Evolutionary conservation across 2,113 vertebrate species (phyloP).

Genomic region (Rhinopomastus cyanomelas): DNA sequence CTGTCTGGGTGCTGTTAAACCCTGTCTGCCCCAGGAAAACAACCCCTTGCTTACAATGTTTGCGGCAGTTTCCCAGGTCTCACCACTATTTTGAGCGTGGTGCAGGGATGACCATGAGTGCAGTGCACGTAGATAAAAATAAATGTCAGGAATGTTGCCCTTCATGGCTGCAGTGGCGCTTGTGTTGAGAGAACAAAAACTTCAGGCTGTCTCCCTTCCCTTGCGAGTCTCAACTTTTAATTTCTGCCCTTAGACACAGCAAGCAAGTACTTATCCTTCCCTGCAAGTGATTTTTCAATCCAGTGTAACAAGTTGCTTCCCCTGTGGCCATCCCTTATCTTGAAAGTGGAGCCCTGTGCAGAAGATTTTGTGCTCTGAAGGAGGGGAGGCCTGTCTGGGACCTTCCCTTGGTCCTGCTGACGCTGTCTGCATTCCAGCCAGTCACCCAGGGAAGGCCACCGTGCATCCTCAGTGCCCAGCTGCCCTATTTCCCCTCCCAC

Average conservation of each 20-base stretch:
- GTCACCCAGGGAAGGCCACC: background rate
- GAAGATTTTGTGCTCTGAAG: background rate
- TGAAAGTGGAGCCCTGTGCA: background rate
- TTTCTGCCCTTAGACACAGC: background rate
- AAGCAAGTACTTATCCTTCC: background rate
- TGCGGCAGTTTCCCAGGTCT: background rate
- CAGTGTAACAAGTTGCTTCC: background rate
- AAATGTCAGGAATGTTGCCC: background rate
- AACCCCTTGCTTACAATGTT: background rate
- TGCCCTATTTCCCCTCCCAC: background rate
- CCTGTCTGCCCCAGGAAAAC: background rate
- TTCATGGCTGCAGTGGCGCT: background rate
- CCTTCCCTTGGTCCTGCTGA: background rate
- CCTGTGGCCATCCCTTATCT: background rate
- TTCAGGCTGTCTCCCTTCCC: background rate
- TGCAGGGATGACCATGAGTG: background rate
- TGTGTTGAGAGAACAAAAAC: background rate
- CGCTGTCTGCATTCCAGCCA: background rate
- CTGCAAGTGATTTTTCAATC: background rate
- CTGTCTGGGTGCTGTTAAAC: conserved; percentile 2
- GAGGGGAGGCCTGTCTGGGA: background rate
- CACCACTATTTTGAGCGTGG: background rate
- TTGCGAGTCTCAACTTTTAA: background rate
- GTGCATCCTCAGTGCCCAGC: background rate
- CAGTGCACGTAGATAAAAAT: background rate